Evolutionary conservation across 1,140 invertebrate genomes (phyloP).

Genomic region (Sminthurides bifidus): DNA sequence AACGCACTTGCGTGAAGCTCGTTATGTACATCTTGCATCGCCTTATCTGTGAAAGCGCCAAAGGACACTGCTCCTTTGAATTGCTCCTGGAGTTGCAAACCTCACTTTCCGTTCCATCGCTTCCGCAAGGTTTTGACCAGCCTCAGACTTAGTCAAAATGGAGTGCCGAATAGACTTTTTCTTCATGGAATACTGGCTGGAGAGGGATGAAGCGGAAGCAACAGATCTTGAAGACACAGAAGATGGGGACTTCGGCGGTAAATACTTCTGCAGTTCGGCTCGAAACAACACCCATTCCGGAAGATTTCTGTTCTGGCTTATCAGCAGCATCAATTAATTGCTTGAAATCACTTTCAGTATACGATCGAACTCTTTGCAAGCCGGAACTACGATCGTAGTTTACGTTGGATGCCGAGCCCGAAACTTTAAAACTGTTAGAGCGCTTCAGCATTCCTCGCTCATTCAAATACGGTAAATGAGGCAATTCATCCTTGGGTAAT

Average conservation of each 20-base stretch:
- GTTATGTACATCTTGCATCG: slow-evolving; percentile 21
- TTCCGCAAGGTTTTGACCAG: neutral
- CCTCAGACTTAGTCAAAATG: neutral
- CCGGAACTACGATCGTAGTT: too few relatives aligned
- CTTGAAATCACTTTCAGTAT: slow-evolving; percentile 45
- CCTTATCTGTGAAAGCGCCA: slow-evolving; percentile 26
- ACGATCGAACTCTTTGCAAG: slow-evolving; percentile 29
- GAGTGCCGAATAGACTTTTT: slow-evolving; percentile 14
- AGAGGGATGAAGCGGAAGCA: slow-evolving; percentile 7
- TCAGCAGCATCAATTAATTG: slow-evolving; percentile 50
- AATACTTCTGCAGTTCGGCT: too few relatives aligned
- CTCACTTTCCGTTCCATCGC: neutral
- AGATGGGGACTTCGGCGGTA: neutral
- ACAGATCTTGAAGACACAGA: slow-evolving; percentile 1
- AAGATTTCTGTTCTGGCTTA: slow-evolving; percentile 39
- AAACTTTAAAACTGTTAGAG: too few relatives aligned
- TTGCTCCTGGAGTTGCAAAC: neutral
- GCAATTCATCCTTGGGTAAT: slow-evolving; percentile 38
- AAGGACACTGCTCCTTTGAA: slow-evolving; percentile 20
- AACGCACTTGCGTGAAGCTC: slow-evolving; percentile 17
- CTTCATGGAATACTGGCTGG: slow-evolving; percentile 22
- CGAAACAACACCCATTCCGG: neutral
- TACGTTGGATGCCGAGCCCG: too few relatives aligned
- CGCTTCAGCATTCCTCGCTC: slow-evolving; percentile 47
- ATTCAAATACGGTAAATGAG: slow-evolving; percentile 60